Evolutionary conservation across 2,888 invertebrate species (phyloP).

Genomic region (Chironomus tentans): DNA sequence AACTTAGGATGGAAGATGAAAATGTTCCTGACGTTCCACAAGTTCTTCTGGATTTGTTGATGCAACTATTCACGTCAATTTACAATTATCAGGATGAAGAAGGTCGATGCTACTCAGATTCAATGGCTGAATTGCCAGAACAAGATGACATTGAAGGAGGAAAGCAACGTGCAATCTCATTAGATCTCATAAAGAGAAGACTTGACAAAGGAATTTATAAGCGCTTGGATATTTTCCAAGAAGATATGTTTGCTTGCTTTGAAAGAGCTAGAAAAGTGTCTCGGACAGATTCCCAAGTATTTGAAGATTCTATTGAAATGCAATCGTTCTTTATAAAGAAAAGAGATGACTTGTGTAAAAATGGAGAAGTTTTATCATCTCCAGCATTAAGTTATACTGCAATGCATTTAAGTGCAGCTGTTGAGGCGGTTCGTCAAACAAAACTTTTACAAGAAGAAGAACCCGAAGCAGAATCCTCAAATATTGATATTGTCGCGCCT

Average conservation of each 20-base stretch:
- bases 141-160: constrained; percentile 65
- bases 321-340: constrained; percentile 83
- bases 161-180: constrained; percentile 71
- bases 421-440: constrained; percentile 65
- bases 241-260: constrained; percentile 89
- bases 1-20: constrained; percentile 62
- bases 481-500: constrained; percentile 41
- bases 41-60: constrained; percentile 82
- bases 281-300: constrained; percentile 87
- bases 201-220: constrained; percentile 88
- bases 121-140: constrained; percentile 86
- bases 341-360: constrained; percentile 46
- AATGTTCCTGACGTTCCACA: constrained; percentile 82
- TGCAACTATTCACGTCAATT: constrained; percentile 83
- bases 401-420: constrained; percentile 62
- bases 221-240: constrained; percentile 89
- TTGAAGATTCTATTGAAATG: constrained; percentile 90
- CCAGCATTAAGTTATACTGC: constrained; percentile 77
- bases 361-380: constrained; percentile 66
- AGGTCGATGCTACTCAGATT: constrained; percentile 92
- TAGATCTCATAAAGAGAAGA: constrained; percentile 88
- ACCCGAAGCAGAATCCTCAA: constrained; percentile 50
- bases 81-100: constrained; percentile 97
- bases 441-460: constrained; percentile 72
- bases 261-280: constrained; percentile 81